These are phyloP conservation scores for Propithecus perrieri DNA, from an alignment of 2,797 vertebrate genomes.

Conservation along the genomic window DNA sequence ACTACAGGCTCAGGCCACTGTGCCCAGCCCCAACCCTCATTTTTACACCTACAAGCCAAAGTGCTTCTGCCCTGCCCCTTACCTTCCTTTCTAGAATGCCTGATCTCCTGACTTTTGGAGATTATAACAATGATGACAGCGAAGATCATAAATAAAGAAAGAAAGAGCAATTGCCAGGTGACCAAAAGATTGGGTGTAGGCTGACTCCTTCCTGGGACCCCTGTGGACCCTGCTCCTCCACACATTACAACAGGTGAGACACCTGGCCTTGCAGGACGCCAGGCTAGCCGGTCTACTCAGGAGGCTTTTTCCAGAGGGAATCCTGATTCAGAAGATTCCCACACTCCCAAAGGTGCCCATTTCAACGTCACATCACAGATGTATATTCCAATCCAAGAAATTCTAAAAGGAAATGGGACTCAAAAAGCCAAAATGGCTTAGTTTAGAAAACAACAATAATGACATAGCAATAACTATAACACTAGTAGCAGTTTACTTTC, in stretches of 20 bases:
- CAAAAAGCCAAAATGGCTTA: not conserved
- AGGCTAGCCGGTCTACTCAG: not conserved
- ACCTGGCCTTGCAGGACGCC: not conserved
- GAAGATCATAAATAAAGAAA: not conserved
- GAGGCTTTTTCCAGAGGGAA: not conserved
- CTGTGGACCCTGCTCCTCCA: not conserved
- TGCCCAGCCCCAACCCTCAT: not conserved
- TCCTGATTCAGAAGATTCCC: not conserved
- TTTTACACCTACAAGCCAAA: not conserved
- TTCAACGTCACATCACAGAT: not conserved
- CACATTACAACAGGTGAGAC: not conserved
- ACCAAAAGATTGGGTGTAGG: not conserved
- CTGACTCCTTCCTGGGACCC: not conserved
- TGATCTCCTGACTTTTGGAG: not conserved
- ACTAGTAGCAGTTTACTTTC: not conserved
- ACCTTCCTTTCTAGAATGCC: not conserved
- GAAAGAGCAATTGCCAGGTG: not conserved
- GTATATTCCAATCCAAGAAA: not conserved
- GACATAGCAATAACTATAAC: not conserved
- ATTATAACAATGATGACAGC: not conserved
- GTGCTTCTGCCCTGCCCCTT: not conserved
- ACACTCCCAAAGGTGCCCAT: not conserved
- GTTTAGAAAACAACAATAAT: not conserved
- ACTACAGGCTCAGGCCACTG: not conserved
- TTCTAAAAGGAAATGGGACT: not conserved